Conservation (phyloP, 2,888 invertebrate species). For the Xylocampa areola region DNA sequence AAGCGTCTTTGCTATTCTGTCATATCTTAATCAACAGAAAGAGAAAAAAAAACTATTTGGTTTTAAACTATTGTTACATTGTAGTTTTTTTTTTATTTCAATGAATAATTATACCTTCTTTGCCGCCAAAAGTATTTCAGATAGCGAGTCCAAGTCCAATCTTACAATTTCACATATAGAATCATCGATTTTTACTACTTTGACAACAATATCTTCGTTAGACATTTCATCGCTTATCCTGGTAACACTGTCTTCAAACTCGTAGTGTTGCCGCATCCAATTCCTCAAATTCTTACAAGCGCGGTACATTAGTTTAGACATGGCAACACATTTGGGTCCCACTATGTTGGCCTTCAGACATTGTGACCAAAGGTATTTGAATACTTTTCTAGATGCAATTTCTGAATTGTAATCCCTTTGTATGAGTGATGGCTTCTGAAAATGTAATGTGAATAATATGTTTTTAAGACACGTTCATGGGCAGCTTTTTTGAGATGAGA, state of each 20-base stretch:
- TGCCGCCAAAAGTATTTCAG: constrained; percentile 81
- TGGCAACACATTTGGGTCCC: constrained; percentile 78
- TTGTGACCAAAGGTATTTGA: constrained; percentile 75
- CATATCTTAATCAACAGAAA: neutral
- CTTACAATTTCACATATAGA: constrained; percentile 75
- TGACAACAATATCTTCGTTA: constrained; percentile 52
- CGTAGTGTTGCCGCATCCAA: constrained; percentile 81
- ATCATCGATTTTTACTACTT: constrained; percentile 71
- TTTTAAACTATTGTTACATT: no score
- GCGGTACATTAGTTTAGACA: constrained; percentile 76
- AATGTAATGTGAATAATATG: no score
- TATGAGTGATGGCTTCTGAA: constrained; percentile 76
- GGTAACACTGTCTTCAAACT: constrained; percentile 62
- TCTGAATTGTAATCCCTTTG: constrained; percentile 66
- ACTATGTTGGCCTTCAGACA: constrained; percentile 80
- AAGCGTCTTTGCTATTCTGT: no score
- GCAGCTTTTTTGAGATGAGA: no score
- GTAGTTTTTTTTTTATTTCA: no score
- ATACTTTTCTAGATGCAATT: constrained; percentile 70
- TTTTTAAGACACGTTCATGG: no score
- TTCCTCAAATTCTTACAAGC: constrained; percentile 72
- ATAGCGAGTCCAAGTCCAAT: constrained; percentile 76
- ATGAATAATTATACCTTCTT: no score
- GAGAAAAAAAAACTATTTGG: neutral
- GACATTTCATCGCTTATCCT: constrained; percentile 62